Evolutionary conservation across 2,888 invertebrate genomes (phyloP), one percentile per base, ranked within the genome.

Genomic region (Mythimna lalbum): DNA sequence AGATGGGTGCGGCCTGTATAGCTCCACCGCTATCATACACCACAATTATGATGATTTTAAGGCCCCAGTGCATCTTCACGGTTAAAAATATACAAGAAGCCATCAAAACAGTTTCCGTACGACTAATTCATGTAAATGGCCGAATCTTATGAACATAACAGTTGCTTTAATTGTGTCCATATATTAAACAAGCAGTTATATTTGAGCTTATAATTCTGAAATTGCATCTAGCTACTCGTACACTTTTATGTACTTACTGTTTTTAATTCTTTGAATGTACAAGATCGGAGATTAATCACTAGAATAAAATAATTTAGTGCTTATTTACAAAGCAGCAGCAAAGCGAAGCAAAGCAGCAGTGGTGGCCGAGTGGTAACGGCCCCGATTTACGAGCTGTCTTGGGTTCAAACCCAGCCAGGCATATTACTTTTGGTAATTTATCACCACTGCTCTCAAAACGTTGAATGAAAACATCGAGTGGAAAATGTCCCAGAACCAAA

Each of bases 141-240:
- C 27, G 23, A 72, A 65, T 55, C 33, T 33, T 73, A 70, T 73
- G 43, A 68, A 72, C 67, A 61, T 65, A 65, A 81, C 71, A 73
- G 69, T 73, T 69, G 67, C 21, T 64, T 59, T 67, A 76, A 81
- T 78, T 71, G 57, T 64, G 60, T 61, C 67, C 69, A 65, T 61
- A 60, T 47, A 49, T 70, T 63, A 64, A 71, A 61, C 59, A 47
- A 27, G 71, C 82, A 73, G 81, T 78, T 82, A 82, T 47, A 47
- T 61, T 71, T 9, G 3, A 64, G 67, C 50, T 67, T 64, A 50
- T n/a, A 49, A 71, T 66, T 70, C 65, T 49, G n/a, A 68, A 61
- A 64, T 61, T 65, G 57, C 59, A 76, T 77, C 63, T 77, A 62
- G 43, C 50, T 69, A 73, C n/a, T n/a, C n/a, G n/a, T n/a, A n/a